phyloP scores from a whole-genome alignment of 2,888 invertebrate species.

The Eutolmus rufibarbis region DNA sequence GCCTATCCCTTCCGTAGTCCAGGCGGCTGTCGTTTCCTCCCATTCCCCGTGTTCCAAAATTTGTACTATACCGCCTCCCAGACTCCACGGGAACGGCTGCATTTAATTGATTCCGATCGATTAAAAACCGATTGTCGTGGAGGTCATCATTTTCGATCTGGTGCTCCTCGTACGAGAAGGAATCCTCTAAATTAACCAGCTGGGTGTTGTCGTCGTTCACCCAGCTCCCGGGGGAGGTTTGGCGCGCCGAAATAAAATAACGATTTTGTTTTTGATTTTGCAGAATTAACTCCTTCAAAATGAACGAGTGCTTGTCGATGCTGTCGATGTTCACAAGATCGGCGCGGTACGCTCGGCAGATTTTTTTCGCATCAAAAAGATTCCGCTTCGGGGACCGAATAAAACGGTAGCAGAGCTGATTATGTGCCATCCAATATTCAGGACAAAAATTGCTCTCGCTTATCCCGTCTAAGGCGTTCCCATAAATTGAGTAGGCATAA shows the following conservation, averaged over 20 bases:
- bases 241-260: slow-evolving; percentile 86
- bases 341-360: slow-evolving; percentile 83
- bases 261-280: slow-evolving; percentile 85
- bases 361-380: slow-evolving; percentile 80
- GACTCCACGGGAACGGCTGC: not conserved
- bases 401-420: slow-evolving; percentile 87
- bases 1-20: slow-evolving; percentile 71
- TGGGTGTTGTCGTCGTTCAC: slow-evolving; percentile 86
- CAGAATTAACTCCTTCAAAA: slow-evolving; percentile 80
- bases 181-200: slow-evolving; percentile 79
- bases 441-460: slow-evolving; percentile 71
- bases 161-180: slow-evolving; percentile 74
- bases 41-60: slow-evolving; percentile 46
- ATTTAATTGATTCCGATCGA: slow-evolving; percentile 42
- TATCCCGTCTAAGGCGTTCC: slow-evolving; percentile 47
- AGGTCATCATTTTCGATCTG: slow-evolving; percentile 61
- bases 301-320: slow-evolving; percentile 86
- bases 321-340: slow-evolving; percentile 82
- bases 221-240: slow-evolving; percentile 79
- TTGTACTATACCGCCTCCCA: not conserved
- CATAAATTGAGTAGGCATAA: not conserved
- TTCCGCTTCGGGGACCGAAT: slow-evolving; percentile 84
- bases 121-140: slow-evolving; percentile 59
- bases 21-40: slow-evolving; percentile 54
- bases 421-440: slow-evolving; percentile 83